phyloP scores from a whole-genome alignment of 2,888 invertebrate species.

The Rutpela maculata region DNA sequence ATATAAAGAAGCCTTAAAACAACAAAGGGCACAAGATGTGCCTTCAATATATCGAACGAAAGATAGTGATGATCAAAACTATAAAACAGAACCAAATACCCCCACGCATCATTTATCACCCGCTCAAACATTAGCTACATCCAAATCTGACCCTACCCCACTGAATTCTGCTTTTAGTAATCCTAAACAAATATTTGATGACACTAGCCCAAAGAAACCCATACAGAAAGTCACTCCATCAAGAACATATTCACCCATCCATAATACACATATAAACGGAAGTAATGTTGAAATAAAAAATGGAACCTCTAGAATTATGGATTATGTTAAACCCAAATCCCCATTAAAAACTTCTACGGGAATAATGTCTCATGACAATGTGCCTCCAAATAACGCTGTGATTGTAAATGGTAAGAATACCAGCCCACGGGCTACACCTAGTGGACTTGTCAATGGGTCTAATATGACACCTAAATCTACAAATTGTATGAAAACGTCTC shows the following conservation, averaged over 20 bases:
- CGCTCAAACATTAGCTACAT: constrained; percentile 70
- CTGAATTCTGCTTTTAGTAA: constrained; percentile 74
- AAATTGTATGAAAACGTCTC: constrained; percentile 66
- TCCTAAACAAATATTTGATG: constrained; percentile 78
- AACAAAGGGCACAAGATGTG: constrained; percentile 87
- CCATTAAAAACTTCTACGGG: constrained; percentile 80
- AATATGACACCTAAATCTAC: constrained; percentile 67
- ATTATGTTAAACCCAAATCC: constrained; percentile 81
- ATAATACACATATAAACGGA: constrained; percentile 53
- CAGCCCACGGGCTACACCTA: constrained; percentile 42
- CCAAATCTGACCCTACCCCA: constrained; percentile 75
- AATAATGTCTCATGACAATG: constrained; percentile 78
- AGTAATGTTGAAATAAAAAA: constrained; percentile 33
- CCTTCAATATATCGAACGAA: constrained; percentile 82
- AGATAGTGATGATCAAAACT: constrained; percentile 77
- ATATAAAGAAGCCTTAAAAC: constrained; percentile 92
- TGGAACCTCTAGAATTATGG: constrained; percentile 67
- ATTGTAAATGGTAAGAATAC: constrained; percentile 65
- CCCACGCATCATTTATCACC: constrained; percentile 73
- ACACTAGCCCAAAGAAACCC: constrained; percentile 76
- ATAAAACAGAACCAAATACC: constrained; percentile 75
- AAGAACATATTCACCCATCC: constrained; percentile 72
- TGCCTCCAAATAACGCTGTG: constrained; percentile 65
- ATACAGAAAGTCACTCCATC: constrained; percentile 89
- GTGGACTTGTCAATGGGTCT: constrained; percentile 78